phyloP scores from a whole-genome alignment of 2,113 vertebrate species.

The Herpetotheres cachinnans region DNA sequence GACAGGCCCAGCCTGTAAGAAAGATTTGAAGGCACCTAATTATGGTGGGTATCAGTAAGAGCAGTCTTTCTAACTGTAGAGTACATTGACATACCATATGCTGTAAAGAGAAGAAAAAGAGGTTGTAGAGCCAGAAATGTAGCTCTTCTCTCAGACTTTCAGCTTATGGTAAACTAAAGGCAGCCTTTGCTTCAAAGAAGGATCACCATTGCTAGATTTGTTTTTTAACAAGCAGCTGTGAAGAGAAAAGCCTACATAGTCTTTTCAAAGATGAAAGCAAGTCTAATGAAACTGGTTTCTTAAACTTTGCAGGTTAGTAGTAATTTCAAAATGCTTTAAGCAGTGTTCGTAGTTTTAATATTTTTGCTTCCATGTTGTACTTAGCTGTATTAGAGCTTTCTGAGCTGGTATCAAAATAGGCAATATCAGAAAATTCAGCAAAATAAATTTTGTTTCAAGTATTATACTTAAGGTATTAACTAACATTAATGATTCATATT shows the following conservation, averaged over 20 bases:
- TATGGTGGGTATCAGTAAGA: background rate
- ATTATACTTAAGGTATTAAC: background rate
- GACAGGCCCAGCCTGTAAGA: background rate
- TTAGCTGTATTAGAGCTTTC: background rate
- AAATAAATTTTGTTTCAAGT: background rate
- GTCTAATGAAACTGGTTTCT: background rate
- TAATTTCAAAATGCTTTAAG: background rate
- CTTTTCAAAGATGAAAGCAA: background rate
- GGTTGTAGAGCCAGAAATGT: background rate
- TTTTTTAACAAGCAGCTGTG: background rate
- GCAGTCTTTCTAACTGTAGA: background rate
- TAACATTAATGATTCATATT: background rate
- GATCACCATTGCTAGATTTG: accelerated
- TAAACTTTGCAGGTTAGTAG: background rate
- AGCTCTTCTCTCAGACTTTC: background rate
- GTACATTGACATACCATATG: background rate
- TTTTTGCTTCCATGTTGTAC: background rate
- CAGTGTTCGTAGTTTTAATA: background rate
- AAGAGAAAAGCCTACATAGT: background rate
- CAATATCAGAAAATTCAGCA: background rate
- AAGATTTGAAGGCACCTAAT: background rate
- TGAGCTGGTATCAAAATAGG: background rate
- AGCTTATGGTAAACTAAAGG: background rate
- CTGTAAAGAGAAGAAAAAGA: background rate
- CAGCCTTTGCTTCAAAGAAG: background rate